phyloP scores from a whole-genome alignment of 2,113 vertebrate species.

The Colaptes auratus region DNA sequence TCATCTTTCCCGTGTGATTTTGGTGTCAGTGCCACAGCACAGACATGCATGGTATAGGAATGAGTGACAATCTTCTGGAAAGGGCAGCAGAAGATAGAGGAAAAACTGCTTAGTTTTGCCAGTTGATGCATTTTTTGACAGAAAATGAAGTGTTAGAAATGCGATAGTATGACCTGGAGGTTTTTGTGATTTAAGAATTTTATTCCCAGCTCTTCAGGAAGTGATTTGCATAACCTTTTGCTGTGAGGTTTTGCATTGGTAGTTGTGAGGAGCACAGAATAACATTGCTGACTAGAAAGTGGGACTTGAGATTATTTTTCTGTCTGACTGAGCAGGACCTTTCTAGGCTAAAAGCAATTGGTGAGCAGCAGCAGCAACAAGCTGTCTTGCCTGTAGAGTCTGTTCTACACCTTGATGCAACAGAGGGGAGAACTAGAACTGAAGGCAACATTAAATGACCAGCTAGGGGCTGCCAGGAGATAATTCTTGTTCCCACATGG shows the following conservation, averaged over 20 bases:
- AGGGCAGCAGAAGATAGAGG: background rate
- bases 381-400: background rate
- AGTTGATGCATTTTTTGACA: background rate
- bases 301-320: background rate
- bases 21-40: background rate
- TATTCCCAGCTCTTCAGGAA: background rate
- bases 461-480: background rate
- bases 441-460: background rate
- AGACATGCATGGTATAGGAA: background rate
- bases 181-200: background rate
- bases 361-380: background rate
- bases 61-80: conserved; percentile 7
- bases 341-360: background rate
- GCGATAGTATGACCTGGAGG: background rate
- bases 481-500: background rate
- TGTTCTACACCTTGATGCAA: background rate
- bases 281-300: background rate
- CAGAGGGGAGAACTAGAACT: background rate
- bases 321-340: conserved; percentile 7
- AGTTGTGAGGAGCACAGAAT: background rate
- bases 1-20: background rate
- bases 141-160: background rate
- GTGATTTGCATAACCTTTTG: background rate
- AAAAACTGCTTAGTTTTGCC: background rate
- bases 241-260: background rate